These are phyloP conservation scores for Parotia lawesii DNA, from an alignment of 2,113 vertebrate genomes.

Conservation along the genomic window DNA sequence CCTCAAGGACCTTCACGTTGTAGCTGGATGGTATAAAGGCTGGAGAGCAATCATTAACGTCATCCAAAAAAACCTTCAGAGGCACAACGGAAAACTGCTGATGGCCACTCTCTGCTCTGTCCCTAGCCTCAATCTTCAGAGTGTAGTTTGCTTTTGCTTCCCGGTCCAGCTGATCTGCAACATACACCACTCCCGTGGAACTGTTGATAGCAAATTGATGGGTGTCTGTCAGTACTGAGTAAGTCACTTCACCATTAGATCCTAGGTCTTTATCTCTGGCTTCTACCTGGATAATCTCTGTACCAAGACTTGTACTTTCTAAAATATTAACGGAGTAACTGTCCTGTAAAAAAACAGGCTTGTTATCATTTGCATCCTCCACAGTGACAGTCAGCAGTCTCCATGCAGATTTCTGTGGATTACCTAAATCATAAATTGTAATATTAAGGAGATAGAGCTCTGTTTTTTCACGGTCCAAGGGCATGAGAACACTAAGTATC, in stretches of 20 bases:
- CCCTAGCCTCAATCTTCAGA: constrained; percentile 91
- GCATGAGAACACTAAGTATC: constrained; percentile 85
- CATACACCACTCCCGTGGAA: constrained; percentile 87
- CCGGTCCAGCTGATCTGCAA: constrained; percentile 88
- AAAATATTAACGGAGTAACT: constrained; percentile 84
- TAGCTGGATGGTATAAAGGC: constrained; percentile 88
- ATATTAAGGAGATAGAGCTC: constrained; percentile 92
- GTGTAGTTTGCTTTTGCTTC: constrained; percentile 84
- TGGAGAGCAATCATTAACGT: constrained; percentile 94
- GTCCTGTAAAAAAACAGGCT: constrained; percentile 87
- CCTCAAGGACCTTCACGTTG: constrained; percentile 88
- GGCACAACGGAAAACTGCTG: constrained; percentile 84
- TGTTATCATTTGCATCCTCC: constrained; percentile 91
- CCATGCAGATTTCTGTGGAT: constrained; percentile 88
- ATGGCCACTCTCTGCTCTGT: constrained; percentile 81
- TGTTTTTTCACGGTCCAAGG: constrained; percentile 90
- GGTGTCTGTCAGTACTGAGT: constrained; percentile 87
- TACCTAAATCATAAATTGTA: constrained; percentile 91
- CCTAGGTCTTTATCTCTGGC: constrained; percentile 92
- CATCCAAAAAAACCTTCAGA: constrained; percentile 85
- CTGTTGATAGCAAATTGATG: constrained; percentile 89
- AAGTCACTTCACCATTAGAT: constrained; percentile 84
- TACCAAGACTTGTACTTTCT: constrained; percentile 90
- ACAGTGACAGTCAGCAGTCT: constrained; percentile 86
- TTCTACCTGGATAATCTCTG: constrained; percentile 91